Evolutionary conservation across 2,888 invertebrate species (phyloP).

Genomic region (Fragum whitleyi): DNA sequence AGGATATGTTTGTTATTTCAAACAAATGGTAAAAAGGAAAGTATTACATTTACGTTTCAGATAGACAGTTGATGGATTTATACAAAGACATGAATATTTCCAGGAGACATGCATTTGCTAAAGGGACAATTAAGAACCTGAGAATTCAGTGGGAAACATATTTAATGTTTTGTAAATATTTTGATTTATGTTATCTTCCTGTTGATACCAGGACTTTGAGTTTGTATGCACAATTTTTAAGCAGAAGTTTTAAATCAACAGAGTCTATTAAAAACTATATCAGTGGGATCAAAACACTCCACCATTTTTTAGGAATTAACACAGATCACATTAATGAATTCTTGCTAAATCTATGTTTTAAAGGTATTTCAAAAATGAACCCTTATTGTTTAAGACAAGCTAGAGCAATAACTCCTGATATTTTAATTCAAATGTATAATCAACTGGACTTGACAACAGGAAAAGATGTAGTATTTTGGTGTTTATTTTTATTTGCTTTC

Average conservation of each 20-base stretch:
- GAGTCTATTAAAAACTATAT: not conserved
- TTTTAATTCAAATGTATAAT: not conserved
- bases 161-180: not conserved
- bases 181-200: not conserved
- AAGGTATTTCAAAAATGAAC: not conserved
- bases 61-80: no score
- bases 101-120: no score
- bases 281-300: not conserved
- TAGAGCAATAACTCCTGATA: not conserved
- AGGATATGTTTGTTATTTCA: no score
- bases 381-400: not conserved
- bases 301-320: not conserved
- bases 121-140: not conserved
- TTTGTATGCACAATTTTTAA: constrained; percentile 7
- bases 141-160: constrained; percentile 3
- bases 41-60: no score
- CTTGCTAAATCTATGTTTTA: not conserved
- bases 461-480: not conserved
- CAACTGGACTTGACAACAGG: not conserved
- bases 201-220: not conserved
- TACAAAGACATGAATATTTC: no score
- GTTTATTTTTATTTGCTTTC: not conserved
- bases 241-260: not conserved
- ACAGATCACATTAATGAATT: not conserved
- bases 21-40: no score